These are phyloP conservation scores for Linyphia triangularis DNA, from an alignment of 2,888 invertebrate genomes.

Conservation along the genomic window DNA sequence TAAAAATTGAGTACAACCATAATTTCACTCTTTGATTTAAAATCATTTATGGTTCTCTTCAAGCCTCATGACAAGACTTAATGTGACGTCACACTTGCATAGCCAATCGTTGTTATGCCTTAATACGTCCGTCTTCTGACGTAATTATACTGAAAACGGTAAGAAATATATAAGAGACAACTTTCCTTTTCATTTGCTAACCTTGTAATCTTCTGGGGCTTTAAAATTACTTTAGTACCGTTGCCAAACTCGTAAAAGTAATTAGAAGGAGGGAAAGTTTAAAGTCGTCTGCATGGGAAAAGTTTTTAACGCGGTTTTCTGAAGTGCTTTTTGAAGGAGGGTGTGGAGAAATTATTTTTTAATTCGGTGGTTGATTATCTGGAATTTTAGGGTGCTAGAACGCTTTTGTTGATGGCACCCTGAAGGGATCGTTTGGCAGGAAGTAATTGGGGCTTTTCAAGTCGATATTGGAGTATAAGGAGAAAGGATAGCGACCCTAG, in stretches of 20 bases:
- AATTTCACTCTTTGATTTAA: too few species aligned
- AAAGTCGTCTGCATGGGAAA: slow-evolving; percentile 3
- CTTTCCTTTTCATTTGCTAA: too few species aligned
- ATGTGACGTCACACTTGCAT: too few species aligned
- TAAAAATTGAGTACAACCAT: too few species aligned
- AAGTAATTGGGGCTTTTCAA: not conserved
- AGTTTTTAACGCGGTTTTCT: slow-evolving; percentile 16
- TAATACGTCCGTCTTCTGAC: too few species aligned
- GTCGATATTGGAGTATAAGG: not conserved
- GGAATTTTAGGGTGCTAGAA: not conserved
- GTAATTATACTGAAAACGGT: too few species aligned
- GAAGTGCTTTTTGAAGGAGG: not conserved
- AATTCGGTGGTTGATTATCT: slow-evolving; percentile 31
- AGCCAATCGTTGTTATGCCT: too few species aligned
- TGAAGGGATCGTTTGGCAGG: not conserved
- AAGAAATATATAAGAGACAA: too few species aligned
- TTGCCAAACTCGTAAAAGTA: slow-evolving; percentile 61
- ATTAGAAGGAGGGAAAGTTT: slow-evolving; percentile 19
- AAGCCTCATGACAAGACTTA: too few species aligned
- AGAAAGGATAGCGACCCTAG: not conserved
- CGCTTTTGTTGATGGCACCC: not conserved
- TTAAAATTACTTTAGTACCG: not conserved
- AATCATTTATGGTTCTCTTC: too few species aligned
- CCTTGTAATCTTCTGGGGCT: too few species aligned
- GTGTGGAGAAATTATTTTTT: slow-evolving; percentile 30